Percentiles rank a stretch among this genome's conserved stretches.
Evolutionary conservation across 2,888 invertebrate genomes (phyloP).

Genomic region (Agapostemon virescens): DNA sequence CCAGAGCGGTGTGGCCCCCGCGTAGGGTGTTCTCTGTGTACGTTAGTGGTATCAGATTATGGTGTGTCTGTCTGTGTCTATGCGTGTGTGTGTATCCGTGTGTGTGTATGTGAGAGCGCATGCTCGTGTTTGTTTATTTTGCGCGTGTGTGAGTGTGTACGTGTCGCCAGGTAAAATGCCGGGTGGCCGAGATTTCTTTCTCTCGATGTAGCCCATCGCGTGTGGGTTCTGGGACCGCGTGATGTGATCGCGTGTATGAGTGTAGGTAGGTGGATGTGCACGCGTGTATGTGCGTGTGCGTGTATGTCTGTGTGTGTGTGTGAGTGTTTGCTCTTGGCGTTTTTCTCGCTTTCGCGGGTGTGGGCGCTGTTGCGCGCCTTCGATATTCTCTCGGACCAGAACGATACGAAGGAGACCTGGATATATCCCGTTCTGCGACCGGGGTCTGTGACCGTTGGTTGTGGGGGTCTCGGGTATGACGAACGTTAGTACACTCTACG

Average conservation of each 20-base stretch:
- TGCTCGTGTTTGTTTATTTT: too few species aligned
- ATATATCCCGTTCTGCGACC: neutral
- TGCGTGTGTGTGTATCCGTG: neutral
- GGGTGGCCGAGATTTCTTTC: constrained; percentile 7
- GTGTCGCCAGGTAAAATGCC: constrained; percentile 35
- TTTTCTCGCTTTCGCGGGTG: constrained; percentile 52
- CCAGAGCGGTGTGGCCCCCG: constrained; percentile 16
- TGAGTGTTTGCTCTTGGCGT: constrained; percentile 55
- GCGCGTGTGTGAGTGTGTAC: neutral
- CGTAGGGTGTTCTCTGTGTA: constrained; percentile 23
- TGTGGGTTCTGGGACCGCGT: neutral
- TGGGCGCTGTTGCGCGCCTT: constrained; percentile 54
- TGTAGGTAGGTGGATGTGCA: too few species aligned
- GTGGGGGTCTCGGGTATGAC: constrained; percentile 11
- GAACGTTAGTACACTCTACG: constrained; percentile 51
- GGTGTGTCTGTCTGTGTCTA: constrained; percentile 3
- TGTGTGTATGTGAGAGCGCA: constrained; percentile 5
- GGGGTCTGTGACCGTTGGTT: constrained; percentile 1
- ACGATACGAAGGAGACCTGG: constrained; percentile 7
- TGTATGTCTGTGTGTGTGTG: constrained; percentile 37
- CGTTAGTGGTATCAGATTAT: constrained; percentile 2
- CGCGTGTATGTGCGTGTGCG: constrained; percentile 20
- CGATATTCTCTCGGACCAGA: constrained; percentile 35
- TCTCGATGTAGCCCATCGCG: neutral
- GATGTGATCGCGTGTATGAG: too few species aligned